Conservation (phyloP, 2,797 vertebrate genomes). For the Rallus crepitans region DNA sequence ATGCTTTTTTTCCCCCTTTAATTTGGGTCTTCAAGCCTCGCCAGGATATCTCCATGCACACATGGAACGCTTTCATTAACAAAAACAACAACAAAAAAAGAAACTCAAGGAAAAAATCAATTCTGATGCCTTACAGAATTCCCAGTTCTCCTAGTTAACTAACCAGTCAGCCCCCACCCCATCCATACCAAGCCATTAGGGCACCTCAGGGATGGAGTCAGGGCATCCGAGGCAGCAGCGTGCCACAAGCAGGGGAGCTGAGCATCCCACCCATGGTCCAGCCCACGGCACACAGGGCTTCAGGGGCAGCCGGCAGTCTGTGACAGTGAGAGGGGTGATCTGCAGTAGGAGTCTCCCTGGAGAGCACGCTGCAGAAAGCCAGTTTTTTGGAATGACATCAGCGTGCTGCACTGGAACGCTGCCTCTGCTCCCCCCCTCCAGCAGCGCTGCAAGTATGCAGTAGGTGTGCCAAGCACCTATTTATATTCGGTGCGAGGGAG, state of each 20-base stretch:
- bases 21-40: slow-evolving; percentile 27
- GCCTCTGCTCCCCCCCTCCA: neutral
- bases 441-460: neutral
- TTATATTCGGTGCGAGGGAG: accelerated
- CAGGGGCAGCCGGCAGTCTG: accelerated
- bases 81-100: neutral
- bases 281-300: neutral
- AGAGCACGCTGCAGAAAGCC: neutral
- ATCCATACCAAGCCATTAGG: no score
- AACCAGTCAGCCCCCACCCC: neutral
- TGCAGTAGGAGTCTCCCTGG: accelerated
- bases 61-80: neutral
- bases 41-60: neutral
- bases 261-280: accelerated
- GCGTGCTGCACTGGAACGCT: neutral
- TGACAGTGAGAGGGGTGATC: neutral
- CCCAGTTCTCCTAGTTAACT: neutral
- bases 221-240: accelerated
- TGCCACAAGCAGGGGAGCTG: neutral
- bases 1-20: neutral
- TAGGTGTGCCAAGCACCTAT: neutral
- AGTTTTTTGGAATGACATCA: neutral
- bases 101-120: neutral
- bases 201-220: neutral
- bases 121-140: neutral